Conservation (phyloP, 2,797 vertebrate genomes). For the Octomys mimax region DNA sequence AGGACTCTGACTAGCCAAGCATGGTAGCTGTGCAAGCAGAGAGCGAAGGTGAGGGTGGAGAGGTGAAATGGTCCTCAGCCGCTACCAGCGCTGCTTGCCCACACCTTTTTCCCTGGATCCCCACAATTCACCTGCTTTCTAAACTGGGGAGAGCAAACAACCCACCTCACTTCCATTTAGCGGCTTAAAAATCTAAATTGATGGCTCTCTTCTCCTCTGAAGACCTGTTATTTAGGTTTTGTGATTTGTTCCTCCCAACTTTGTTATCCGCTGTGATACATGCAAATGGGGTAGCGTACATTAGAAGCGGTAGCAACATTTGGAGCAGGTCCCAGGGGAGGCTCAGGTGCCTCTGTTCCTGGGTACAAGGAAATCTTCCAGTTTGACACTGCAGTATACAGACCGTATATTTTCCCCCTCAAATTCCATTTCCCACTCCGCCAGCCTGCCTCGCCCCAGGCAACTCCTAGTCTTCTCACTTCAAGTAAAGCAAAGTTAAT, state of each 20-base stretch:
- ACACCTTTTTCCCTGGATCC: background rate
- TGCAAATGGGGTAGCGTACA: constrained; percentile 39
- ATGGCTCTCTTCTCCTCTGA: constrained; percentile 9
- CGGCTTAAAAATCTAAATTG: constrained; percentile 50
- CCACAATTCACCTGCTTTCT: constrained; percentile 48
- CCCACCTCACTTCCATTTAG: constrained; percentile 43
- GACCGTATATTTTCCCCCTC: background rate
- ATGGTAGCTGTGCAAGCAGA: background rate
- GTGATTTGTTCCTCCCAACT: background rate
- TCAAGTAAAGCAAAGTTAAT: constrained; percentile 58
- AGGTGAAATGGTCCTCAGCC: background rate
- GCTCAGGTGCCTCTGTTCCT: background rate
- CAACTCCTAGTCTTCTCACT: constrained; percentile 17
- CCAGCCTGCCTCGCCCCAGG: constrained; percentile 45
- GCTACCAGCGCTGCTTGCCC: background rate
- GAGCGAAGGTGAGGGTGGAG: too few relatives aligned
- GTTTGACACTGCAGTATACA: background rate
- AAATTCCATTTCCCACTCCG: constrained; percentile 21
- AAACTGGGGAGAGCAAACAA: constrained; percentile 33
- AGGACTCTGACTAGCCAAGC: background rate
- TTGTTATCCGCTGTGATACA: background rate
- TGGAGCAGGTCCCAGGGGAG: background rate
- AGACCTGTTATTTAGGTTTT: constrained; percentile 60
- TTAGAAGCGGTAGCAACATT: constrained; percentile 13
- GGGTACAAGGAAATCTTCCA: constrained; percentile 2